Evolutionary conservation across 2,797 vertebrate species (phyloP), one percentile per base, ranked within the genome.

Genomic region (Semaprochilodus insignis): DNA sequence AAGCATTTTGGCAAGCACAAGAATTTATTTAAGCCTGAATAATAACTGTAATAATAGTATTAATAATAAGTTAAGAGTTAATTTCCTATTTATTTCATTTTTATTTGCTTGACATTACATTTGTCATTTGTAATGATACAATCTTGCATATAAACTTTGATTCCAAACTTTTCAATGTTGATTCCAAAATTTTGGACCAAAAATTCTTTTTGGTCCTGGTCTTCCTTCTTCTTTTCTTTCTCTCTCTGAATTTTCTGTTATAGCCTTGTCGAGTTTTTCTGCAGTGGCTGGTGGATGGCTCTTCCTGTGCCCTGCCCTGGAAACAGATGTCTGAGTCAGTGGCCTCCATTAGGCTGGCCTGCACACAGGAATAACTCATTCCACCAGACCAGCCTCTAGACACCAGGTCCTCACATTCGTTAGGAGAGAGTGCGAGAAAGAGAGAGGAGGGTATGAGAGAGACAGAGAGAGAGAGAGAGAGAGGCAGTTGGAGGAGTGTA

Each of bases 261-360:
- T 85, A 82, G 85, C 78, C 85, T 88, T 85, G 73, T 85, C 23
- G 74, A 81, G 73, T 66, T 82, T 86, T 86, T 81, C n/a, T 65
- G 63, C 78, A 84, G 80, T 70, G 62, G 79, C 78, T 78, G 69
- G 80, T 80, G 63, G 81, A 79, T 75, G 66, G 76, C 62, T 60
- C 69, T 78, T 66, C 78, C 15, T 85, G 81, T 85, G 87, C 85
- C 60, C 85, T 79, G 73, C 81, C 67, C 78, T 85, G 83, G 87
- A 94, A 93, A 92, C 93, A 94, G 93, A 94, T 94, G 92, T 93
- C 90, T 84, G 74, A 83, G 86, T 72, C 88, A 90, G 90, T 88
- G 90, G 86, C 89, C 84, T 92, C 90, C 91, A 93, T 95, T 94
- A 92, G 89, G 88, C 89, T 72, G 73, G 87, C 86, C 84, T 87